Evolutionary conservation across 64 coral and sea anemone genomes (phyloP).

Genomic region (Montipora cactus): DNA sequence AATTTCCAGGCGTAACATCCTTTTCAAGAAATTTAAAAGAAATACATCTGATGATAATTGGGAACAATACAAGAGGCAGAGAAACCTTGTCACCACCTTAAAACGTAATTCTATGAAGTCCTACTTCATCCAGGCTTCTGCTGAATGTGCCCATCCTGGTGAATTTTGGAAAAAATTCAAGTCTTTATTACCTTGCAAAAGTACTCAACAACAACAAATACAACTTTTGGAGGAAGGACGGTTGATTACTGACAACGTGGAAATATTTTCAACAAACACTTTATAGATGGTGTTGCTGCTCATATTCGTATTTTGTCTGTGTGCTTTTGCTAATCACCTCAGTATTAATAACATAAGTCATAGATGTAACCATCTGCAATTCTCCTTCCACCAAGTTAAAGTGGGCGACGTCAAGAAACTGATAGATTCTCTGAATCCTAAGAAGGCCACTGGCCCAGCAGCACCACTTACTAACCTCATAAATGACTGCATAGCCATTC

Average conservation of each 20-base stretch:
- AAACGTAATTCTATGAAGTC: conserved; percentile 29
- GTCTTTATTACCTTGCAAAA: conserved; percentile 10
- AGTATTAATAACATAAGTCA: conserved; percentile 38
- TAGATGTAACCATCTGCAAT: conserved; percentile 10
- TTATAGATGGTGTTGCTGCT: conserved; percentile 28
- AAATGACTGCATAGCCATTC: conserved; percentile 34
- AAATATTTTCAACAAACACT: conserved; percentile 46
- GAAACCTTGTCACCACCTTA: conserved; percentile 52
- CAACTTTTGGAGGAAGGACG: conserved; percentile 44
- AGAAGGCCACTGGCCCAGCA: conserved; percentile 43
- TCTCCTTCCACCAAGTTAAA: conserved; percentile 1
- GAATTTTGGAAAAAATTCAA: conserved; percentile 68
- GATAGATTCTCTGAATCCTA: conserved; percentile 19
- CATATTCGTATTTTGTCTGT: conserved; percentile 33
- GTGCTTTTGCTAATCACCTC: conserved; percentile 32
- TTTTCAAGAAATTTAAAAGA: neutral
- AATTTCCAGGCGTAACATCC: no score
- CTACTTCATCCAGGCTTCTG: neutral
- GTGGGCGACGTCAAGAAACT: conserved; percentile 29
- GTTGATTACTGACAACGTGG: conserved; percentile 23
- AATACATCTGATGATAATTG: conserved; percentile 30
- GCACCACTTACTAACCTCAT: conserved; percentile 54
- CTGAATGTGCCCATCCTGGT: neutral
- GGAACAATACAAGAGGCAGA: conserved; percentile 30
- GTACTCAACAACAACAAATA: conserved; percentile 33